Conservation (phyloP, 2,797 vertebrate genomes). For the Dendrocincla tyrannina region DNA sequence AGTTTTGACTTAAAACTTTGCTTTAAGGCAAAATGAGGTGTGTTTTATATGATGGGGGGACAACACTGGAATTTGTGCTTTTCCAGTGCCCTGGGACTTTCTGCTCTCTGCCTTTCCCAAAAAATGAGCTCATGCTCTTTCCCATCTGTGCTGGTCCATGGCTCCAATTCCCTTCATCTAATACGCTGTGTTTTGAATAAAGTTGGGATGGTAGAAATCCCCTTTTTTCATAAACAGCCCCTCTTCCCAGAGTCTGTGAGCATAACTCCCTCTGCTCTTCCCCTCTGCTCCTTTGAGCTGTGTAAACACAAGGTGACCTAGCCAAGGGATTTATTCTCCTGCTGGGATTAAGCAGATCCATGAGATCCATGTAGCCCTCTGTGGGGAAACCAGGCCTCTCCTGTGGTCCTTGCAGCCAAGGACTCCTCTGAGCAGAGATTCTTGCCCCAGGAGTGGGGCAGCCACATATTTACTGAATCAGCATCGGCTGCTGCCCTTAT, state of each 20-base stretch:
- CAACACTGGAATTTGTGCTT: not conserved
- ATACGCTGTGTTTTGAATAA: not conserved
- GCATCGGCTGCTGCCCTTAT: not conserved
- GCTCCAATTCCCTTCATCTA: not conserved
- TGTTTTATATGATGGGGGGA: not conserved
- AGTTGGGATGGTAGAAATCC: not conserved
- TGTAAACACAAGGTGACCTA: not conserved
- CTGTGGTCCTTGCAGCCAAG: not conserved
- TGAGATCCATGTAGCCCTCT: fast-evolving
- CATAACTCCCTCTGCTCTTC: not conserved
- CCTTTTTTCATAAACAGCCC: not conserved
- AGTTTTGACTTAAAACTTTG: not conserved
- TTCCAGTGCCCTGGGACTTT: not conserved
- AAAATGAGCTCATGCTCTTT: not conserved
- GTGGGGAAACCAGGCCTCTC: not conserved
- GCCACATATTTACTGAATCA: not conserved
- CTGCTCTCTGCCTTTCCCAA: not conserved
- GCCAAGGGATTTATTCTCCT: not conserved
- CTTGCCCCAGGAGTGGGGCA: not conserved
- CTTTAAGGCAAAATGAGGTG: not conserved
- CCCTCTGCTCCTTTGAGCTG: fast-evolving
- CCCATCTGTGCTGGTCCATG: fast-evolving
- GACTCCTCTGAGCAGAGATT: fast-evolving
- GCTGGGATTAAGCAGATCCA: not conserved
- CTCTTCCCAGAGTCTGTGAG: fast-evolving